Base-by-base conservation (phyloP, 2,888 invertebrate species). In the Oscheius sp. region DNA sequence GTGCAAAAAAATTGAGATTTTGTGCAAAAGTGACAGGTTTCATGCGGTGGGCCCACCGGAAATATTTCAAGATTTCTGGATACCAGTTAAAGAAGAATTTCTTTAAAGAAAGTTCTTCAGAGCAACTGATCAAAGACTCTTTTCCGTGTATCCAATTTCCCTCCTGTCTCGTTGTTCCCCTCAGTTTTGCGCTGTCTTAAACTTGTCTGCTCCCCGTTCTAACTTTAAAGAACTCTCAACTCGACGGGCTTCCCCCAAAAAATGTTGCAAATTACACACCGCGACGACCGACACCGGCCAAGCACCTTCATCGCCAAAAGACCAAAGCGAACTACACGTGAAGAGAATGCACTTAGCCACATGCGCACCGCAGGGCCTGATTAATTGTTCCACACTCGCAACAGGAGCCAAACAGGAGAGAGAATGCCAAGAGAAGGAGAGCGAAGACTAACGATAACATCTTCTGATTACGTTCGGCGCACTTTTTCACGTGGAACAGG, bases 301-400 rank as follows among this genome's bases (percentile, higher is more conserved):
- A 59, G 18, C 18, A 41, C 29, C 59, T 29, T 9, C 41, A 18
- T 59, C 59, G 41, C 25, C 29, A 59, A 12, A 59, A 59, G 59
- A 59, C 18, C 59, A 59, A 59, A 41, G n/a, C 59, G 59, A 58
- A n/a, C 21, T 18, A 59, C 63, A 63, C 63, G 63, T 63, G 63
- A 63, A 63, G 25, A 41, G 12, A 46, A 41, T 59, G 29, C 59
- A 29, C 59, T 59, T 25, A 16, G 59, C 49, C 63, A 63, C 63
- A 63, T 63, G 63, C 46, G 35, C 13, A 49, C 49, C n/a, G 18
- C 3, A 13, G 16, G 49, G 16, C 16, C 49, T 49, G 49, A 18
- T 49, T 16, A 49, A n/a, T 49, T 16, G 18, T 5, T 49, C n/a
- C 49, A 18, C 18, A 16, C 49, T 49, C 16, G 49, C 16, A 49